Conservation (phyloP, 2,113 vertebrate species). For the Ceyx melanurus region DNA sequence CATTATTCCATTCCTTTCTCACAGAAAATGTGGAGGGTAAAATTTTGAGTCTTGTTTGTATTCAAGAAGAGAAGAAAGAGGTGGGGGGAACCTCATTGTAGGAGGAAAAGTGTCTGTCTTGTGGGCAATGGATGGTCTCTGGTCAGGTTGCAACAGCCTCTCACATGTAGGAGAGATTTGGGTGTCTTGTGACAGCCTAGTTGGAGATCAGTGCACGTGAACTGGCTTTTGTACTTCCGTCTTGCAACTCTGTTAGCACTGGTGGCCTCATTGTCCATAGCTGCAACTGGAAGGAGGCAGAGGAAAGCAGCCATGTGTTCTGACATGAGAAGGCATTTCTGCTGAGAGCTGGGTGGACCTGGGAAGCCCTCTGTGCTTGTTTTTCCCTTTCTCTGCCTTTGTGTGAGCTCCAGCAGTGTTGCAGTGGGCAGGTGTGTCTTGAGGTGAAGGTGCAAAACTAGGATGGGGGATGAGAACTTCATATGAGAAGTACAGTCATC, state of each 20-base stretch:
- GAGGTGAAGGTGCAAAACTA: background rate
- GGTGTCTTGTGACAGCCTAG: background rate
- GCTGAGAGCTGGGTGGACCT: background rate
- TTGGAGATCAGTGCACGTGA: accelerated
- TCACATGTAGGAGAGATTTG: background rate
- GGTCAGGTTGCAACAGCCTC: background rate
- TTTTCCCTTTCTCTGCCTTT: background rate
- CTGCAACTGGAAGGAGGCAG: background rate
- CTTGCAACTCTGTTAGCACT: background rate
- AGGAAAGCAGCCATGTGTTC: background rate
- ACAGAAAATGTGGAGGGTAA: accelerated
- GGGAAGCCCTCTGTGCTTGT: background rate
- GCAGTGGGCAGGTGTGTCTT: background rate
- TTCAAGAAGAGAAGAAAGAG: background rate
- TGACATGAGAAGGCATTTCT: background rate
- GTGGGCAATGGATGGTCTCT: background rate
- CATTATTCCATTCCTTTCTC: background rate
- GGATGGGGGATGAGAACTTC: background rate
- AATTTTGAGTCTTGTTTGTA: background rate
- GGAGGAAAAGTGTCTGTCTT: background rate
- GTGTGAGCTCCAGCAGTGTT: background rate
- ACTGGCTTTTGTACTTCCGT: background rate
- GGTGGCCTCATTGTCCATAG: background rate
- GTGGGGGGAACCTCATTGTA: background rate
- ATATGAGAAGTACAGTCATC: accelerated